These are phyloP conservation scores for Synergus itoensis DNA, from an alignment of 2,888 invertebrate species.

Conservation along the genomic window DNA sequence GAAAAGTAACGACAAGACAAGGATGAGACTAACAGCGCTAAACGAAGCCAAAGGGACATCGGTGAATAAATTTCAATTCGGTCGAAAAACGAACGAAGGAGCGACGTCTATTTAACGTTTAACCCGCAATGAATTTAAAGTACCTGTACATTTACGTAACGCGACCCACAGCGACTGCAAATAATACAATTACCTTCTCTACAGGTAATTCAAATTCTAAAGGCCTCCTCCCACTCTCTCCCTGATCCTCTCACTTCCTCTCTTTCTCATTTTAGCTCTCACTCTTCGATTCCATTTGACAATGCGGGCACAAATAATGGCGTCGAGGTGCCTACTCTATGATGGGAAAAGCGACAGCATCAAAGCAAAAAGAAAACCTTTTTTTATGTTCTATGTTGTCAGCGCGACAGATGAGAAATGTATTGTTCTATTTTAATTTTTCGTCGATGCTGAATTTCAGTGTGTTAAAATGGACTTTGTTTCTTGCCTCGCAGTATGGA, in stretches of 20 bases:
- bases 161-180: conserved; percentile 60
- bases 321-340: conserved; percentile 25
- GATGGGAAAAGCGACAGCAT: conserved; percentile 5
- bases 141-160: conserved; percentile 66
- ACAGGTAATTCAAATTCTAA: conserved; percentile 66
- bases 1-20: background rate
- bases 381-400: background rate
- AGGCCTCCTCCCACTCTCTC: conserved; percentile 41
- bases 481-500: background rate
- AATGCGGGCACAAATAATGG: conserved; percentile 26
- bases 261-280: background rate
- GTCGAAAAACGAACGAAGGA: conserved; percentile 49
- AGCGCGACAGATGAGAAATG: conserved; percentile 4
- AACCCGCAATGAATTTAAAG: conserved; percentile 64
- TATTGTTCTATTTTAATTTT: conserved; percentile 26
- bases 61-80: conserved; percentile 65
- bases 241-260: background rate
- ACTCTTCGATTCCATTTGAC: conserved; percentile 22
- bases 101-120: conserved; percentile 57
- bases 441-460: background rate
- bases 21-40: conserved; percentile 21
- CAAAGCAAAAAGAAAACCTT: conserved; percentile 8
- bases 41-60: conserved; percentile 56
- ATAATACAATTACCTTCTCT: conserved; percentile 69
- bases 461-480: conserved; percentile 18